A percentile compares a stretch with the other conserved stretches of the same genome.
Evolutionary conservation across 2,888 invertebrate species (phyloP).

Genomic region (Sericinus montela): DNA sequence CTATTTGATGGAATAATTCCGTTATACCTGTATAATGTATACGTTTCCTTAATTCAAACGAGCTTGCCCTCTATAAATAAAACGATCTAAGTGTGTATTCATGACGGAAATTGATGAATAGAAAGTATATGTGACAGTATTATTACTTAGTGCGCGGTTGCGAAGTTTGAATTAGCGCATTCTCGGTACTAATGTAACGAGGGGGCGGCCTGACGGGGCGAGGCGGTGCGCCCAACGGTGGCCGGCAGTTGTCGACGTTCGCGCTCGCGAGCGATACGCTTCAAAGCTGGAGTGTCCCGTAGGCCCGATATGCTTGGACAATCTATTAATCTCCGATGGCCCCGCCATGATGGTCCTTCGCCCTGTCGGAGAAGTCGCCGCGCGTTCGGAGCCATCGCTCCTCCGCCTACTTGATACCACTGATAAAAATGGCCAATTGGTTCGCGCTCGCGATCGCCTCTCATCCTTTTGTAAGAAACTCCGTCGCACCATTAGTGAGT

Average conservation of each 20-base stretch:
- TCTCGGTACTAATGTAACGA: slow-evolving; percentile 29
- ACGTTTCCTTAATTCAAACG: too few species aligned
- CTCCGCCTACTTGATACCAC: slow-evolving; percentile 64
- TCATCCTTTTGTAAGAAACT: slow-evolving; percentile 74
- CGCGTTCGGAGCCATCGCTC: slow-evolving; percentile 65
- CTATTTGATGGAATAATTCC: not conserved
- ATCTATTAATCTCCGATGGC: slow-evolving; percentile 65
- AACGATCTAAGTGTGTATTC: not conserved
- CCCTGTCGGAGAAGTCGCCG: slow-evolving; percentile 61
- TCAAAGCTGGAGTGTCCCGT: slow-evolving; percentile 72
- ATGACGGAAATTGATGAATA: slow-evolving; percentile 17
- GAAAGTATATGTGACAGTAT: slow-evolving; percentile 12
- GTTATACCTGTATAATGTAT: too few species aligned
- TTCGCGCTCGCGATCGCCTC: slow-evolving; percentile 66
- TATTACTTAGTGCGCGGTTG: slow-evolving; percentile 29
- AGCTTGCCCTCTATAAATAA: too few species aligned
- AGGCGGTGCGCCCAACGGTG: slow-evolving; percentile 39
- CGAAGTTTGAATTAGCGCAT: slow-evolving; percentile 58
- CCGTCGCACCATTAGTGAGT: slow-evolving; percentile 75
- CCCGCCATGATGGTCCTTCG: slow-evolving; percentile 50
- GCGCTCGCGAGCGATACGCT: slow-evolving; percentile 69
- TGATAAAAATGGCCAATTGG: slow-evolving; percentile 65
- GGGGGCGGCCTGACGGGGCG: slow-evolving; percentile 45
- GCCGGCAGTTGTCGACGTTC: slow-evolving; percentile 63
- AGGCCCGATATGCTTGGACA: slow-evolving; percentile 76